Evolutionary conservation across 2,888 invertebrate species (phyloP).

Genomic region (Eristalis pertinax): DNA sequence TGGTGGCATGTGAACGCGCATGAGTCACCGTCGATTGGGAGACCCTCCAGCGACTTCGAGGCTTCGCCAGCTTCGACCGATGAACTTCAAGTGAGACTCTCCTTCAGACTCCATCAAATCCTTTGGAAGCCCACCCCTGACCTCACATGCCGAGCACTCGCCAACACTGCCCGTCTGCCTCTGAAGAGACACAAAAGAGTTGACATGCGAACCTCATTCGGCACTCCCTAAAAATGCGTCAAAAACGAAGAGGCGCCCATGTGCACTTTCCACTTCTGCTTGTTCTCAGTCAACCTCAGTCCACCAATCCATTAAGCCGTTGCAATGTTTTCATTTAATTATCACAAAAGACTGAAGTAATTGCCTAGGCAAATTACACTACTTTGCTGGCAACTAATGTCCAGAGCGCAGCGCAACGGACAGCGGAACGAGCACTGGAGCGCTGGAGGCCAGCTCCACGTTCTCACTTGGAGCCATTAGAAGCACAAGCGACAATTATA

Average conservation of each 20-base stretch:
- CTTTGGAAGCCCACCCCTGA: no score
- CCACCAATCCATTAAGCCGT: slow-evolving; percentile 10
- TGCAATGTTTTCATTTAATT: slow-evolving; percentile 45
- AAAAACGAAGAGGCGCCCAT: not conserved
- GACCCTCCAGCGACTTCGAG: no score
- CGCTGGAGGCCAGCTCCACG: not conserved
- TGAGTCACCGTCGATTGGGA: no score
- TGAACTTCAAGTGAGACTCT: no score
- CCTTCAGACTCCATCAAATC: no score
- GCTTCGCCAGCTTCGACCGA: no score
- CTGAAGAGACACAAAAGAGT: no score
- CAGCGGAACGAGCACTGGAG: not conserved
- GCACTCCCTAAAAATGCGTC: not conserved
- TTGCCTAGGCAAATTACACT: slow-evolving; percentile 45
- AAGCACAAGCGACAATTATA: slow-evolving; percentile 54
- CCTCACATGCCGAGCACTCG: no score
- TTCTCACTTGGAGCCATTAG: slow-evolving; percentile 47
- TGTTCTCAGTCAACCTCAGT: not conserved
- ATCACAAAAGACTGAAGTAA: slow-evolving; percentile 48
- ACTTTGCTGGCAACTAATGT: slow-evolving; percentile 22
- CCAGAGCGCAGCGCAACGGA: slow-evolving; percentile 11
- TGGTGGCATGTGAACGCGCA: no score
- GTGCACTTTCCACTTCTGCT: not conserved
- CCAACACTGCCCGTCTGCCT: no score
- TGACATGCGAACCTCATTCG: no score